Conservation (phyloP, 2,113 vertebrate genomes). For the Bettongia penicillata region DNA sequence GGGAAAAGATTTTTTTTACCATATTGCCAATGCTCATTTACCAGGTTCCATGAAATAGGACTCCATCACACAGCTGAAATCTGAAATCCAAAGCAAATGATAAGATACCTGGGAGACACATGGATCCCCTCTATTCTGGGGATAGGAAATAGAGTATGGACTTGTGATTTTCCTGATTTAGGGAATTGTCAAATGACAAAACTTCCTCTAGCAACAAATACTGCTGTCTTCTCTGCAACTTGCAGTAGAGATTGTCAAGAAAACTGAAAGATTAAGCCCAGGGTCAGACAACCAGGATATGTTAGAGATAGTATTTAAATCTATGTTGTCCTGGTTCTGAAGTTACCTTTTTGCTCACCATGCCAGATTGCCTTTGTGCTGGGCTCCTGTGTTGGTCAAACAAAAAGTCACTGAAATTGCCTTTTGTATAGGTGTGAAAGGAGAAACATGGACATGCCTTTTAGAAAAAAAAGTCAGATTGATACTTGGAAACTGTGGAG, state of each 20-base stretch:
- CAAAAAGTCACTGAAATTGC: neutral
- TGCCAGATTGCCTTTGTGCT: neutral
- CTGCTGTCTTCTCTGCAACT: neutral
- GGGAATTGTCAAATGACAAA: neutral
- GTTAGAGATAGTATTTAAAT: neutral
- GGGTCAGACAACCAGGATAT: neutral
- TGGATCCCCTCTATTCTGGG: neutral
- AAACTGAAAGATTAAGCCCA: neutral
- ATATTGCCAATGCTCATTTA: neutral
- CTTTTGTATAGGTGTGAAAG: neutral
- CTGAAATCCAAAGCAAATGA: neutral
- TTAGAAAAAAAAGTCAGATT: neutral
- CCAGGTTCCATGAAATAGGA: neutral
- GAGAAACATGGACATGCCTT: neutral
- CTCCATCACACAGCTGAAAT: neutral
- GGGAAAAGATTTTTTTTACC: neutral
- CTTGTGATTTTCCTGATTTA: neutral
- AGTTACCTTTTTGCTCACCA: neutral
- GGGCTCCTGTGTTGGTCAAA: neutral
- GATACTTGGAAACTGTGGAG: neutral
- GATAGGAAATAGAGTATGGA: neutral
- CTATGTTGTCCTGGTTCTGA: neutral
- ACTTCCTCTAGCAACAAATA: neutral
- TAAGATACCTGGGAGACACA: neutral
- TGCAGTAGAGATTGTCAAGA: neutral